These are phyloP conservation scores for Lysiphlebus fabarum DNA, from an alignment of 1,140 invertebrate genomes.

Conservation along the genomic window DNA sequence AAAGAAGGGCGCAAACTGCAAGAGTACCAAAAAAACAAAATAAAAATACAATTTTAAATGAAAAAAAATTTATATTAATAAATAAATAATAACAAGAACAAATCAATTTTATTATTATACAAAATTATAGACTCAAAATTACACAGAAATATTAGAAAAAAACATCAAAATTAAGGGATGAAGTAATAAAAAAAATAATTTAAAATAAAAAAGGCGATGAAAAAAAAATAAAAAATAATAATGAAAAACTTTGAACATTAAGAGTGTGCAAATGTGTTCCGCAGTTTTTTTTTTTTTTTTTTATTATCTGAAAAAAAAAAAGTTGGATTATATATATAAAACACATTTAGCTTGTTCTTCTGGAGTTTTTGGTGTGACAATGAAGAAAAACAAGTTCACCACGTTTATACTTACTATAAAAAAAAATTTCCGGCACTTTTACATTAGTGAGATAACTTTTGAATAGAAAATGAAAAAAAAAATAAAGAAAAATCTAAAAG, in stretches of 20 bases:
- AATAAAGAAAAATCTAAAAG: constrained; percentile 15
- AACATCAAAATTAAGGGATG: background rate
- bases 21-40: too few relatives aligned
- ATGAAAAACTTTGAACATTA: constrained; percentile 23
- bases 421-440: constrained; percentile 31
- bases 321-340: background rate
- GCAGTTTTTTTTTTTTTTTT: constrained; percentile 17
- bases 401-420: background rate
- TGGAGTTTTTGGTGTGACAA: background rate
- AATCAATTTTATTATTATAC: too few relatives aligned
- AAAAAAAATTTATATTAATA: too few relatives aligned
- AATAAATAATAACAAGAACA: too few relatives aligned
- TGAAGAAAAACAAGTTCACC: constrained; percentile 8
- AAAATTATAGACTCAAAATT: too few relatives aligned
- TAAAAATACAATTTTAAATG: too few relatives aligned
- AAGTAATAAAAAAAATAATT: background rate
- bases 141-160: too few relatives aligned
- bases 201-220: background rate
- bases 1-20: background rate
- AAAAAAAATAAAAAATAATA: background rate
- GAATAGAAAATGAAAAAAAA: constrained; percentile 21
- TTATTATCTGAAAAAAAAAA: constrained; percentile 16
- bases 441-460: constrained; percentile 39
- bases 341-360: too few relatives aligned
- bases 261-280: constrained; percentile 26